Evolutionary conservation across 2,113 vertebrate genomes (phyloP).

Genomic region (Ammodytes dubius): DNA sequence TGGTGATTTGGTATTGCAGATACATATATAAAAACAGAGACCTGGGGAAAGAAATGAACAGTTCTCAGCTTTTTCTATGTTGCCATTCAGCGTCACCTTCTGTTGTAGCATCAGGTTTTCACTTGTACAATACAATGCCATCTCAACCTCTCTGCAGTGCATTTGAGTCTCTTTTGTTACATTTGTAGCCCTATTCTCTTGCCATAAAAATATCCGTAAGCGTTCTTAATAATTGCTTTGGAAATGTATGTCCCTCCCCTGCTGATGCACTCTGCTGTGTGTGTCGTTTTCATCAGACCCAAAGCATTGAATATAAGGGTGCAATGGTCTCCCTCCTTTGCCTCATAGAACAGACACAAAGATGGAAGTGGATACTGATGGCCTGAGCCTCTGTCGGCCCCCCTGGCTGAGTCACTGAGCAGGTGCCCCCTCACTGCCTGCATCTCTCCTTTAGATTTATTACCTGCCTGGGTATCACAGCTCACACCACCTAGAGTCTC

Average conservation of each 20-base stretch:
- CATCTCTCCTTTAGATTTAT: slow-evolving; percentile 55
- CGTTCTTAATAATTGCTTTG: slow-evolving; percentile 5
- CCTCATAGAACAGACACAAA: slow-evolving; percentile 15
- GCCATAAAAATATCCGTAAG: background rate
- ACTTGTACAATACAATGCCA: background rate
- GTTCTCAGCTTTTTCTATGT: background rate
- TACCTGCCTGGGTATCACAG: slow-evolving; percentile 34
- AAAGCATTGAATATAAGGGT: background rate
- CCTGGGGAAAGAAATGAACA: background rate
- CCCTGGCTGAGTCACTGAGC: slow-evolving; percentile 52
- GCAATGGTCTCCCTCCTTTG: background rate
- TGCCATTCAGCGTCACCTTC: background rate
- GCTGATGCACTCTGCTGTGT: slow-evolving; percentile 6
- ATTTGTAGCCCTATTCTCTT: background rate
- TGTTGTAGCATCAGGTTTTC: slow-evolving; percentile 5
- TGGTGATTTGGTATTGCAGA: background rate
- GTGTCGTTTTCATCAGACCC: slow-evolving; percentile 21
- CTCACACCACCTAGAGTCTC: background rate
- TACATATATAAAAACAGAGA: background rate
- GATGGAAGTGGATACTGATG: slow-evolving; percentile 52
- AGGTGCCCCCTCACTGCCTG: slow-evolving; percentile 57
- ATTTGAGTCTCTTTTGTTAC: slow-evolving; percentile 21
- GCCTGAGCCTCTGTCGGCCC: slow-evolving; percentile 26
- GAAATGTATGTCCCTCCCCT: background rate
- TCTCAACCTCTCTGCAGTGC: background rate